These are phyloP conservation scores for Temnothorax rugatulus DNA, from an alignment of 2,888 invertebrate genomes.

Conservation along the genomic window DNA sequence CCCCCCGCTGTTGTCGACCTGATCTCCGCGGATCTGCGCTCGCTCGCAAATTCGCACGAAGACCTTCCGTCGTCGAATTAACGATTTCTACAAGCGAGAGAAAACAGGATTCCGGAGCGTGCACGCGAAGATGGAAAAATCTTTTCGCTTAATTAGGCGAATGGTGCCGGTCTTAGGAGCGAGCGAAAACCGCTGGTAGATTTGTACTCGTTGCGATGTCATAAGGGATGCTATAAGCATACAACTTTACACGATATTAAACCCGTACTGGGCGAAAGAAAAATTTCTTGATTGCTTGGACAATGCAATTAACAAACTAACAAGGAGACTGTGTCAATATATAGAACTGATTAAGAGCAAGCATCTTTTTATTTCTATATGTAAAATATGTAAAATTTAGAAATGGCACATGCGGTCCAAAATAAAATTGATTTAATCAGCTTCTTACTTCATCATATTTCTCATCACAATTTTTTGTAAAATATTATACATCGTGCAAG, in stretches of 20 bases:
- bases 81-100: conserved; percentile 54
- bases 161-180: conserved; percentile 13
- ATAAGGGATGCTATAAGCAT: not conserved
- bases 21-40: conserved; percentile 20
- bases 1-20: conserved; percentile 62
- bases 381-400: not conserved
- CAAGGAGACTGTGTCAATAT: not conserved
- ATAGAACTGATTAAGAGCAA: not conserved
- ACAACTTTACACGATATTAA: conserved; percentile 39
- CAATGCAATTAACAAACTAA: conserved; percentile 21
- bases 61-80: conserved; percentile 61
- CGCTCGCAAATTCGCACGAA: conserved; percentile 68
- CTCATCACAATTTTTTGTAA: not conserved
- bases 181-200: conserved; percentile 6
- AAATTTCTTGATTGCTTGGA: not conserved
- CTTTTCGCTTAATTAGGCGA: conserved; percentile 43
- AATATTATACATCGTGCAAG: not conserved
- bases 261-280: not conserved
- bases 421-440: not conserved
- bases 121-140: conserved; percentile 10
- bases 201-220: not conserved
- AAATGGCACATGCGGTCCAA: not conserved
- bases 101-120: conserved; percentile 52
- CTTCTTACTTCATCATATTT: not conserved
- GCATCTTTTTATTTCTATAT: not conserved